Conservation (phyloP, 2,888 invertebrate genomes). For the Nomada hirtipes region DNA sequence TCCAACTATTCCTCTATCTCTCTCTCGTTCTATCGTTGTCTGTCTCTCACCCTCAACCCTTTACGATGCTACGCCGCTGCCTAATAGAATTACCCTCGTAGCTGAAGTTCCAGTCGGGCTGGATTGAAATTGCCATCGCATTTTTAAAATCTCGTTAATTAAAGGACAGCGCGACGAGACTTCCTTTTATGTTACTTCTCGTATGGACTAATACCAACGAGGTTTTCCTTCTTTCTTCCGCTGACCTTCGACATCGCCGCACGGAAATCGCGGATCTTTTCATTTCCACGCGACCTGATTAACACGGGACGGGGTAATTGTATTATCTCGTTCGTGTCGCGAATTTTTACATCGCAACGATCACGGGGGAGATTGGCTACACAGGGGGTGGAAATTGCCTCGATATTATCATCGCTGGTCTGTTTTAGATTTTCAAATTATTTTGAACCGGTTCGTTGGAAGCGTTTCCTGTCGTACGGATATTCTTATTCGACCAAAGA, state of each 20-base stretch:
- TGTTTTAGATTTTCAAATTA: background rate
- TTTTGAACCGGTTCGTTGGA: no score
- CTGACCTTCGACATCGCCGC: background rate
- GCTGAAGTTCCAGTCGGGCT: conserved; percentile 78
- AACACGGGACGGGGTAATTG: conserved; percentile 46
- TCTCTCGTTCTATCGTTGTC: conserved; percentile 53
- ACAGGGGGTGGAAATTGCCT: conserved; percentile 22
- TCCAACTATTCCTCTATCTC: conserved; percentile 44
- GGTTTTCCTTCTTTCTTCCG: conserved; percentile 6
- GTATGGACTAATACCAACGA: conserved; percentile 53
- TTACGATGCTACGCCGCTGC: conserved; percentile 82
- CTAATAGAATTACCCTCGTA: conserved; percentile 84
- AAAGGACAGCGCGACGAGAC: conserved; percentile 43
- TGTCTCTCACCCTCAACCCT: conserved; percentile 78
- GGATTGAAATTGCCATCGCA: conserved; percentile 82
- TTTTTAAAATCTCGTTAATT: conserved; percentile 80
- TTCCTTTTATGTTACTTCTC: conserved; percentile 35
- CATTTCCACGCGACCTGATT: conserved; percentile 34
- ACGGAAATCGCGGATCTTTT: background rate
- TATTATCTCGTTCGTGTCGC: conserved; percentile 32
- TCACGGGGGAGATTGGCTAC: conserved; percentile 21
- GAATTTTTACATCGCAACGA: conserved; percentile 42
- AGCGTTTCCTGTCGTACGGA: background rate
- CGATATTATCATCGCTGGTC: conserved; percentile 15
- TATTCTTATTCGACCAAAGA: background rate